A percentile compares a stretch with the other conserved stretches of the same genome.
Evolutionary conservation across 2,888 invertebrate genomes (phyloP).

Genomic region (Brachyptera risi): DNA sequence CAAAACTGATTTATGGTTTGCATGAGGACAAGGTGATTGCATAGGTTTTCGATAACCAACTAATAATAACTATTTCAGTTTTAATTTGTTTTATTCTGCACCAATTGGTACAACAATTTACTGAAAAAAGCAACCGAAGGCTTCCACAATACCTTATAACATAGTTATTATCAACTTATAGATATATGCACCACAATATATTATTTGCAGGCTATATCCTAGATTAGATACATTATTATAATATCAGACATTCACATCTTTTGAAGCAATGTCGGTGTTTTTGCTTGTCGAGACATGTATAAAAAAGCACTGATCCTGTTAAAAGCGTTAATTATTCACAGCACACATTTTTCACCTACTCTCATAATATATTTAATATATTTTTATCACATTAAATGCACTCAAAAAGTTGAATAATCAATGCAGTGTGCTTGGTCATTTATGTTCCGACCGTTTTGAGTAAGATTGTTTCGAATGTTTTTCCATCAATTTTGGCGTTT

Average conservation of each 20-base stretch:
- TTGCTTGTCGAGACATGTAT: background rate
- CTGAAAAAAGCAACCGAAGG: slow-evolving; percentile 31
- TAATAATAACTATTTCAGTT: too few relatives aligned
- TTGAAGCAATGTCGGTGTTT: background rate
- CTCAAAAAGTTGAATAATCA: slow-evolving; percentile 5
- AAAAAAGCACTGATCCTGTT: background rate
- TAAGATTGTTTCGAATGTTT: background rate
- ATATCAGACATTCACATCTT: background rate
- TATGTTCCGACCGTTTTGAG: too few relatives aligned
- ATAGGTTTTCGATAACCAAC: too few relatives aligned
- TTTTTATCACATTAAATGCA: slow-evolving; percentile 13
- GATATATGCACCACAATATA: too few relatives aligned
- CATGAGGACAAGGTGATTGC: too few relatives aligned
- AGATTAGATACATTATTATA: background rate
- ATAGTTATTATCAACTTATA: too few relatives aligned
- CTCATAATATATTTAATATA: slow-evolving; percentile 16
- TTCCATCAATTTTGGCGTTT: background rate
- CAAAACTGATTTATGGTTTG: too few relatives aligned
- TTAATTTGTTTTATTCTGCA: slow-evolving; percentile 33
- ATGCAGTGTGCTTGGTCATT: slow-evolving; percentile 13
- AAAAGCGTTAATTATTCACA: slow-evolving; percentile 15
- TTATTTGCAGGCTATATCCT: background rate
- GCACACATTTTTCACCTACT: slow-evolving; percentile 21
- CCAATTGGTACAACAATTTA: slow-evolving; percentile 27
- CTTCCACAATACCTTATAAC: slow-evolving; percentile 29